phyloP scores from a whole-genome alignment of 2,113 vertebrate species.

The Forbesichthys papilliferus region DNA sequence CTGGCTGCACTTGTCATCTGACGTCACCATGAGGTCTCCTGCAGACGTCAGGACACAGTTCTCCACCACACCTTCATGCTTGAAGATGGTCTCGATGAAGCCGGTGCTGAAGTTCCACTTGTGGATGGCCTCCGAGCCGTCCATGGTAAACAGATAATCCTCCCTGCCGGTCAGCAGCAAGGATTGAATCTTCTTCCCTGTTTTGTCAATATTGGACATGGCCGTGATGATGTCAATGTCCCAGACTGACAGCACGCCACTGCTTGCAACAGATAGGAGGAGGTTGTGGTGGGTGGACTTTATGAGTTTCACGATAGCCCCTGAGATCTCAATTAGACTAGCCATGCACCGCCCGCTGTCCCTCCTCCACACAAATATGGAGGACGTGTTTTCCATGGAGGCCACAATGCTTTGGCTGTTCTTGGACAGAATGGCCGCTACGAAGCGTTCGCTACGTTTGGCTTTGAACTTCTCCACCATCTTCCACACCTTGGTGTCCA shows the following conservation, averaged over 20 bases:
- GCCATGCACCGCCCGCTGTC: conserved; percentile 98
- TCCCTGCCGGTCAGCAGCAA: conserved; percentile 89
- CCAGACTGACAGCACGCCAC: conserved; percentile 95
- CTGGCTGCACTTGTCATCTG: conserved; percentile 95
- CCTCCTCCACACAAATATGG: conserved; percentile 97
- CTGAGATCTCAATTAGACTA: conserved; percentile 96
- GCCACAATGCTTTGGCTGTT: conserved; percentile 96
- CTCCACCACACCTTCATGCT: conserved; percentile 95
- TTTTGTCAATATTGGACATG: conserved; percentile 99
- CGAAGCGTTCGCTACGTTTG: conserved; percentile 90
- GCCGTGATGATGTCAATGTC: conserved; percentile 98
- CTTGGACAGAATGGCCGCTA: conserved; percentile 94
- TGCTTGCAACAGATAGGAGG: conserved; percentile 93
- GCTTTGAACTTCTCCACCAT: conserved; percentile 97
- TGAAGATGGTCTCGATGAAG: conserved; percentile 95
- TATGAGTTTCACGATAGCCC: conserved; percentile 94
- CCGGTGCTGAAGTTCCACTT: conserved; percentile 98
- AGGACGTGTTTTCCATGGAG: conserved; percentile 98
- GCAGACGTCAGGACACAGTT: conserved; percentile 94
- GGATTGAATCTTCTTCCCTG: conserved; percentile 91
- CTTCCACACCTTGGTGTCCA: conserved; percentile 93
- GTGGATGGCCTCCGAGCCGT: conserved; percentile 93
- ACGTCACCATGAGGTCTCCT: conserved; percentile 95
- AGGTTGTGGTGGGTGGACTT: conserved; percentile 96
- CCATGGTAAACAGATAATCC: conserved; percentile 93